Conservation (phyloP, 1,140 invertebrate species). For the Drosophila teissieri region DNA sequence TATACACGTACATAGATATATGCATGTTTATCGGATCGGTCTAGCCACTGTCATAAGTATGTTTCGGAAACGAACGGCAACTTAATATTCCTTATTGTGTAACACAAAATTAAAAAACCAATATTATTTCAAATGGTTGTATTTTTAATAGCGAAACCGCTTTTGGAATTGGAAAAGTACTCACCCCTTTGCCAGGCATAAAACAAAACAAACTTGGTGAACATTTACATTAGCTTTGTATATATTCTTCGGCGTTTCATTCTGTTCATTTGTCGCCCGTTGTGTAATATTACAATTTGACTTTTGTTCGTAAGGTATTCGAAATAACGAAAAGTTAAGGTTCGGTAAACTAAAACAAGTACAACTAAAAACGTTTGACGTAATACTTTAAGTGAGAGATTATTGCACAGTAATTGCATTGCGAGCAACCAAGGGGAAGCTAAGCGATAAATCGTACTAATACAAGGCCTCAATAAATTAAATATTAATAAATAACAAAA, state of each 20-base stretch:
- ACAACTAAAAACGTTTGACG: slow-evolving; percentile 38
- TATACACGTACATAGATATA: slow-evolving; percentile 35
- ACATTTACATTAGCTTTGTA: slow-evolving; percentile 39
- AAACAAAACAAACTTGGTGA: neutral
- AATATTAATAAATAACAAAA: slow-evolving; percentile 30
- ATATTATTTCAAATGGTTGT: neutral
- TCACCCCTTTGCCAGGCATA: neutral
- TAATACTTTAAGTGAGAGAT: slow-evolving; percentile 55
- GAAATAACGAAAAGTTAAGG: slow-evolving; percentile 7
- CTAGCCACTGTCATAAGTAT: slow-evolving; percentile 46
- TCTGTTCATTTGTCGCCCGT: slow-evolving; percentile 10
- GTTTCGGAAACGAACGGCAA: slow-evolving; percentile 65
- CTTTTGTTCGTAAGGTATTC: slow-evolving; percentile 35
- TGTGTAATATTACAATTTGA: slow-evolving; percentile 59
- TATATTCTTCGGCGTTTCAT: slow-evolving; percentile 31
- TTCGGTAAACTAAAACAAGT: slow-evolving; percentile 16
- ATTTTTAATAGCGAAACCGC: neutral
- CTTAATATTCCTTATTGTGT: slow-evolving; percentile 78
- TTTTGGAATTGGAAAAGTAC: neutral
- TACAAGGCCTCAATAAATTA: slow-evolving; percentile 41
- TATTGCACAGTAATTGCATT: slow-evolving; percentile 47
- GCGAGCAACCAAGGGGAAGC: slow-evolving; percentile 9
- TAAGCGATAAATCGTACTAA: slow-evolving; percentile 19
- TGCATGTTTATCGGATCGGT: slow-evolving; percentile 49
- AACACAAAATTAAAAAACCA: slow-evolving; percentile 64